Conservation (phyloP, 2,888 invertebrate genomes). For the Amiota mariae region DNA sequence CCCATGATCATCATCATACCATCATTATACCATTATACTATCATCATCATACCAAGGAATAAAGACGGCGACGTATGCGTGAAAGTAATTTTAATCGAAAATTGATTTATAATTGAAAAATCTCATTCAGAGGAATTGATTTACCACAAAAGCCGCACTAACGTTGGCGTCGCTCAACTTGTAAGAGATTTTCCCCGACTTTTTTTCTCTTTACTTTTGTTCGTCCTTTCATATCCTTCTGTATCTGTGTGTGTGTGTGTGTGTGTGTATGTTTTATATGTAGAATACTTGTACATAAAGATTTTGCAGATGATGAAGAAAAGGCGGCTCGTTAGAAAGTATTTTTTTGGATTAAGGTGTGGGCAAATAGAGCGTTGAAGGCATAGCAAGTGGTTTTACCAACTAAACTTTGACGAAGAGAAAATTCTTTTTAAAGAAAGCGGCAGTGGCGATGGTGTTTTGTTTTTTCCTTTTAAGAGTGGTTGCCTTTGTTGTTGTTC, state of each 20-base stretch:
- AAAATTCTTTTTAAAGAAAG: slow-evolving; percentile 59
- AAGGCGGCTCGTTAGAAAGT: slow-evolving; percentile 27
- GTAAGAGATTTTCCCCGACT: background rate
- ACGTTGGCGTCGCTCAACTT: slow-evolving; percentile 31
- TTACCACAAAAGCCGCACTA: slow-evolving; percentile 67
- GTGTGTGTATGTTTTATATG: no score
- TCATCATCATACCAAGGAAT: background rate
- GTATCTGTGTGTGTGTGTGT: no score
- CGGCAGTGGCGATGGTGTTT: slow-evolving; percentile 46
- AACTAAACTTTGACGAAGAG: slow-evolving; percentile 58
- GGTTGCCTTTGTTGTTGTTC: slow-evolving; percentile 43
- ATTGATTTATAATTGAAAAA: slow-evolving; percentile 75
- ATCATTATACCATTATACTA: background rate
- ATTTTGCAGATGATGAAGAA: no score
- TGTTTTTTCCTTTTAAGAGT: background rate
- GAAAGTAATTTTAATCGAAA: slow-evolving; percentile 74
- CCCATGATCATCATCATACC: background rate
- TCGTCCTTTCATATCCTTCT: no score
- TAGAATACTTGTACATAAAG: no score
- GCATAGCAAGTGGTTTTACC: slow-evolving; percentile 58
- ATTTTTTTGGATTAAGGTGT: slow-evolving; percentile 12
- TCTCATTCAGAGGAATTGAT: slow-evolving; percentile 71
- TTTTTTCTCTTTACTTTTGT: background rate
- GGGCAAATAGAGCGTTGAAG: slow-evolving; percentile 46
- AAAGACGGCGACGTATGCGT: slow-evolving; percentile 54